Evolutionary conservation across 1,140 invertebrate species (phyloP), one percentile per base, ranked within the genome.

Genomic region (Lepidurus couesii): DNA sequence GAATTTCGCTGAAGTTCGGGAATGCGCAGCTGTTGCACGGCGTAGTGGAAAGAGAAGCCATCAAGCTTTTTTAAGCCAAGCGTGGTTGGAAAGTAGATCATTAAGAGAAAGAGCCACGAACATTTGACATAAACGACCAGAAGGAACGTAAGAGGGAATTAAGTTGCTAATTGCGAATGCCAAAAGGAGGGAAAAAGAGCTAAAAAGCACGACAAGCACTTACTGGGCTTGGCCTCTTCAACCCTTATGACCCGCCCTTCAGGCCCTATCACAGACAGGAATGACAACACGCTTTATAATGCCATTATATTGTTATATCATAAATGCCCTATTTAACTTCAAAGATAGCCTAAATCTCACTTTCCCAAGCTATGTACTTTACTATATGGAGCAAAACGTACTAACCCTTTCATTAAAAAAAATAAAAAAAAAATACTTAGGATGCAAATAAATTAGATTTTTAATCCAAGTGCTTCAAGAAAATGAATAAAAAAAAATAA

Each of bases 181-280:
- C 34, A 75, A n/a, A 24, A 45, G 75, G 75, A 77, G 43, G 9
- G 53, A 65, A 21, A 21, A 21, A 65, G 53, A 65, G 16, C 53
- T 21, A 65, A 65, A 65, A 13, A 21, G 16, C 16, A 13, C 44
- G 26, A 42, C 75, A 45, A 45, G 47, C 75, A 34, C 34, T 77
- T 47, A 45, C 42, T 47, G 24, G 21, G 75, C 43, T 77, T 44
- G 75, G 75, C 43, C 43, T 77, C 75, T 44, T 77, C 43, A 77
- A 77, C 47, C 42, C 26, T 77, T 77, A 77, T 45, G 44, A 77
- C 75, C 43, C 75, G 75, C 75, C 75, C 75, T 45, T 77, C 75
- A 21, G 75, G 75, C 43, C 75, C 75, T 77, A 77, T n/a, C 43
- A 77, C 24, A 45, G 10, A 44, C 75, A 44, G 75, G 75, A 47